phyloP scores from a whole-genome alignment of 1,140 invertebrate genomes.

The Drosophila nikananu region DNA sequence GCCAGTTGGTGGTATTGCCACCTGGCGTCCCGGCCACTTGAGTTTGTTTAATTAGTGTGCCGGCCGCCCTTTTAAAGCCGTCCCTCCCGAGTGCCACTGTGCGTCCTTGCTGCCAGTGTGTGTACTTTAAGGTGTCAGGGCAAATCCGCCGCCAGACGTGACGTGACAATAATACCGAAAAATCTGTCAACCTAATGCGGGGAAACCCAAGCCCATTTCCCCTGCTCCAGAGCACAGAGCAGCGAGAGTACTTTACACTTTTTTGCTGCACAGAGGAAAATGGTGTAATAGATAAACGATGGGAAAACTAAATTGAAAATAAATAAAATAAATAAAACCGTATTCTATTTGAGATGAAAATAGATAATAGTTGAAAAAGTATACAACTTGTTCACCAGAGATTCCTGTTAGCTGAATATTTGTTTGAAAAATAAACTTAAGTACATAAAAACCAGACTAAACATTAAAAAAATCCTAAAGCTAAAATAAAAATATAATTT shows the following conservation, averaged over 20 bases:
- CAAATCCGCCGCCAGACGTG: slow-evolving; percentile 72
- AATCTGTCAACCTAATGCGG: slow-evolving; percentile 56
- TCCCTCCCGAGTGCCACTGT: background rate
- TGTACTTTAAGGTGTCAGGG: slow-evolving; percentile 51
- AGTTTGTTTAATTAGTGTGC: slow-evolving; percentile 53
- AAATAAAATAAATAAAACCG: background rate
- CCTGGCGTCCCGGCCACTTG: slow-evolving; percentile 29
- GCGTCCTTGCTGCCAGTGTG: background rate
- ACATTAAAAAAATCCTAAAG: background rate
- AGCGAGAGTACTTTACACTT: slow-evolving; percentile 20
- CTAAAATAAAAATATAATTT: background rate
- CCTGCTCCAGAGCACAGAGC: background rate
- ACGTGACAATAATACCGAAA: slow-evolving; percentile 79
- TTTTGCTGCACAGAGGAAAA: slow-evolving; percentile 15
- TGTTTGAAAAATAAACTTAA: background rate
- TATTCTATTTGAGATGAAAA: background rate
- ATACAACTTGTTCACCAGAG: background rate
- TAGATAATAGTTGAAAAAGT: background rate
- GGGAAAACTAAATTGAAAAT: too few relatives aligned
- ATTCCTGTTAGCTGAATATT: background rate
- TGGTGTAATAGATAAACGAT: too few relatives aligned
- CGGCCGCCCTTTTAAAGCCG: slow-evolving; percentile 19
- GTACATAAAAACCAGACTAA: background rate
- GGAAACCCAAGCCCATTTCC: slow-evolving; percentile 32
- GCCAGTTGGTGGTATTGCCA: slow-evolving; percentile 3